Conservation (phyloP, 2,888 invertebrate species). For the Tanytarsus gracilentus region DNA sequence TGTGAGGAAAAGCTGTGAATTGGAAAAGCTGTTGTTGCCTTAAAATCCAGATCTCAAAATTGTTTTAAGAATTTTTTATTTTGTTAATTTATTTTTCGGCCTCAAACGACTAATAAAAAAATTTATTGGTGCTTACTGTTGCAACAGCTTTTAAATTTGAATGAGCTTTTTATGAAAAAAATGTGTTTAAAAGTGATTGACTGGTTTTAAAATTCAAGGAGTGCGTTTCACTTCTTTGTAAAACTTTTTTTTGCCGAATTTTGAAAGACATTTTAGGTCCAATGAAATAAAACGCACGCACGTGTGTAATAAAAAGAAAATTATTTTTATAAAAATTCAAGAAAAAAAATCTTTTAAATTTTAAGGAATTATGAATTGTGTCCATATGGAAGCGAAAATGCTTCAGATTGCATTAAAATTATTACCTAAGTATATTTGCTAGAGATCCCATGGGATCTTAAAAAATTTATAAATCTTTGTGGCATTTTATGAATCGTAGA, state of each 20-base stretch:
- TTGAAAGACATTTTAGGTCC: constrained; percentile 9
- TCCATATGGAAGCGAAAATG: constrained; percentile 4
- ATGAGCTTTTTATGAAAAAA: not conserved
- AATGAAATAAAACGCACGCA: not conserved
- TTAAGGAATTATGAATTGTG: no score
- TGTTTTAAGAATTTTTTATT: not conserved
- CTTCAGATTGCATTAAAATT: not conserved
- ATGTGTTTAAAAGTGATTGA: not conserved
- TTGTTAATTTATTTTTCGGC: not conserved
- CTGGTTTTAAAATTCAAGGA: not conserved
- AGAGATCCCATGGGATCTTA: not conserved
- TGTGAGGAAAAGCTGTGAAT: not conserved
- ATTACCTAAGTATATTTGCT: not conserved
- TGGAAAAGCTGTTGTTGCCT: constrained; percentile 11
- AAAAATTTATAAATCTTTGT: constrained; percentile 2
- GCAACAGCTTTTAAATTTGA: constrained; percentile 3
- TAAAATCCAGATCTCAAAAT: constrained; percentile 21
- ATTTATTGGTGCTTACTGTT: constrained; percentile 10
- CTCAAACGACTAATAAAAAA: not conserved
- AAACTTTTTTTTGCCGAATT: not conserved
- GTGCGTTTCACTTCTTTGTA: not conserved
- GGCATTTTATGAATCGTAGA: constrained; percentile 8
- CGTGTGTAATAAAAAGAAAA: not conserved
- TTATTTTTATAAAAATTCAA: constrained; percentile 6
- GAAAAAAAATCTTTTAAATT: no score